Base-by-base conservation (phyloP, 2,113 vertebrate genomes). In the Eulemur rufifrons region DNA sequence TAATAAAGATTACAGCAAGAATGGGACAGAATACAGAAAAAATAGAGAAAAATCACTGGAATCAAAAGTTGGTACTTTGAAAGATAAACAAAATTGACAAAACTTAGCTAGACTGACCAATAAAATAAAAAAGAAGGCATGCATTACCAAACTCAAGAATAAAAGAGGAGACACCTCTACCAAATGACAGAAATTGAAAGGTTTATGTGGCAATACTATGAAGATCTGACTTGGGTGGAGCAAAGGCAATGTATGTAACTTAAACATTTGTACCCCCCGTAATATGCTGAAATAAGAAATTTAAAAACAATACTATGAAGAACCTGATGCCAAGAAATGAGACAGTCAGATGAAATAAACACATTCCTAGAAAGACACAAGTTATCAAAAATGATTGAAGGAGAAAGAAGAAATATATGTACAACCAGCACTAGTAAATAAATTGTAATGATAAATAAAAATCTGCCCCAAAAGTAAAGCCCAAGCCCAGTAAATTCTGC, bases 31-130 rank as follows among this genome's bases (percentile, higher is more conserved):
- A 92, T 81, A 50, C 32, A 76, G 17, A 3, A 80, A 92, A 91
- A 89, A 50, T 21, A 25, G 11, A 91, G 13, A 95, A 84, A 82
- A 82, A 91, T 78, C 25, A 56, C 8, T 64, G 23, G 78, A 91
- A 54, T 50, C 39, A 69, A 66, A 94, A 73, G 9, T 66, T 89
- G 2, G 18, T 85, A 76, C 21, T 52, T 64, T 59, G 14, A 68
- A 90, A 86, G 27, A 64, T 68, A 8, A 86, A 94, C n/a, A 94
- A 88, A 97, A 50, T 76, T 86, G 17, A 78, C 10, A 86, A 95
- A 66, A 23, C 21, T 80, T 77, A 39, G 15, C 25, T 45, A 84
- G 20, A 59, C 25, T 73, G 39, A 85, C 21, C 12, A 83, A 91
- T 37, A 17, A 29, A 64, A 86, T 68, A n/a, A 34, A 39, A 91